Evolutionary conservation across 2,888 invertebrate genomes (phyloP).

Genomic region (Cremastinae sp.): DNA sequence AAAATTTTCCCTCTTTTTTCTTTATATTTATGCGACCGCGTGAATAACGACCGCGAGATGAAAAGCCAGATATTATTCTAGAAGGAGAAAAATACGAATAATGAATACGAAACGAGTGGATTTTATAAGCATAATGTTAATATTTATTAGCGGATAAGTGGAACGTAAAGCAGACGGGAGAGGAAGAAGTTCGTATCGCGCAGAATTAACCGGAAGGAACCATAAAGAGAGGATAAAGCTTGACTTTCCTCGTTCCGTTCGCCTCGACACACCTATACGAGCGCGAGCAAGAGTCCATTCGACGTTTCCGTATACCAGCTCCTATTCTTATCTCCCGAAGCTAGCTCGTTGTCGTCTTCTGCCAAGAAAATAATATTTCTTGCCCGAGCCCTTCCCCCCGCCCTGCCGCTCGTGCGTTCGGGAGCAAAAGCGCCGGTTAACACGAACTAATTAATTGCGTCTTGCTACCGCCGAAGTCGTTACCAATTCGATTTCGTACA

Average conservation of each 20-base stretch:
- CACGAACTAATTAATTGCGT: conserved; percentile 77
- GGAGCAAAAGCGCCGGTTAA: conserved; percentile 72
- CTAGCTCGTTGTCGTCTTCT: conserved; percentile 31
- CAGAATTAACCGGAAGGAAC: conserved; percentile 40
- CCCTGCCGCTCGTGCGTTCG: conserved; percentile 69
- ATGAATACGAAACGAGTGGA: conserved; percentile 24
- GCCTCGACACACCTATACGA: conserved; percentile 17
- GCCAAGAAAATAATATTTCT: conserved; percentile 70
- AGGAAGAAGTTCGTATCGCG: conserved; percentile 23
- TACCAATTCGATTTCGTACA: conserved; percentile 77
- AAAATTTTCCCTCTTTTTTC: conserved; percentile 22
- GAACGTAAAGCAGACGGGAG: conserved; percentile 48
- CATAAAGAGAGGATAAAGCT: conserved; percentile 32
- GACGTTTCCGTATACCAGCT: conserved; percentile 16
- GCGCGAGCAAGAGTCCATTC: conserved; percentile 27
- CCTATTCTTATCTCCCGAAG: conserved; percentile 5
- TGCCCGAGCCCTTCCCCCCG: conserved; percentile 61
- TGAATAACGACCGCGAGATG: conserved; percentile 22
- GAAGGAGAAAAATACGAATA: conserved; percentile 15
- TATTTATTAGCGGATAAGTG: conserved; percentile 50
- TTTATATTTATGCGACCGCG: conserved; percentile 16
- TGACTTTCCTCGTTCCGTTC: conserved; percentile 39
- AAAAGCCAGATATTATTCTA: conserved; percentile 12
- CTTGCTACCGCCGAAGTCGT: conserved; percentile 66
- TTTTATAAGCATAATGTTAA: conserved; percentile 23